A percentile compares a stretch with the other conserved stretches of the same genome.
phyloP scores from a whole-genome alignment of 1,140 invertebrate genomes.

The Armadillidium nasatum region DNA sequence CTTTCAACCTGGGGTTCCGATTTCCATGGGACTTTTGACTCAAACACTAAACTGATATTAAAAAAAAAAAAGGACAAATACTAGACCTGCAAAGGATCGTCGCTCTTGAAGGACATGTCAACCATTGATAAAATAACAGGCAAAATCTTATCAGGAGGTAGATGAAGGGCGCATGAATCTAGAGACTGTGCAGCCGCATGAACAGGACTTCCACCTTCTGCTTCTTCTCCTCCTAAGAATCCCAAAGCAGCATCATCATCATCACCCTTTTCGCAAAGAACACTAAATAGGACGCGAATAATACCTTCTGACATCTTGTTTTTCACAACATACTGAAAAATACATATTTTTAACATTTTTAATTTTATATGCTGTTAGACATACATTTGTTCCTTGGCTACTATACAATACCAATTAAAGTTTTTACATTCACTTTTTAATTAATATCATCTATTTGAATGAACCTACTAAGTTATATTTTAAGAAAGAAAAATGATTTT shows the following conservation, averaged over 20 bases:
- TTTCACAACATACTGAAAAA: conserved; percentile 61
- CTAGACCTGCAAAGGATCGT: conserved; percentile 34
- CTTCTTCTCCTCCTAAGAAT: conserved; percentile 46
- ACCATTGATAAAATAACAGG: conserved; percentile 59
- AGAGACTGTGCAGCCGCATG: conserved; percentile 67
- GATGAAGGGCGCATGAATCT: conserved; percentile 67
- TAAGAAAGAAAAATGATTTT: too few species aligned
- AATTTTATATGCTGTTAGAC: neutral
- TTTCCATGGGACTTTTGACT: too few species aligned
- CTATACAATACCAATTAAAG: neutral
- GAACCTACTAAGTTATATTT: too few species aligned
- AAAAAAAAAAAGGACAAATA: too few species aligned
- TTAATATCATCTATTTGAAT: too few species aligned
- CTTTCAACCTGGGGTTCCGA: too few species aligned
- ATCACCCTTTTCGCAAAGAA: conserved; percentile 60
- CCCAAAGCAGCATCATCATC: conserved; percentile 50
- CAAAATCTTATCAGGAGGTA: conserved; percentile 71
- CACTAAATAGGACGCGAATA: conserved; percentile 61
- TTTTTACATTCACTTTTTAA: neutral
- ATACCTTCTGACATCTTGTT: conserved; percentile 68
- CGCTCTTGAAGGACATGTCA: conserved; percentile 39
- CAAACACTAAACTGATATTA: too few species aligned
- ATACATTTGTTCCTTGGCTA: neutral
- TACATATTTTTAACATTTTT: conserved; percentile 11
- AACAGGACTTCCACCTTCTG: conserved; percentile 54